These are phyloP conservation scores for Leucozona laternaria DNA, from an alignment of 2,888 invertebrate species.

Conservation along the genomic window DNA sequence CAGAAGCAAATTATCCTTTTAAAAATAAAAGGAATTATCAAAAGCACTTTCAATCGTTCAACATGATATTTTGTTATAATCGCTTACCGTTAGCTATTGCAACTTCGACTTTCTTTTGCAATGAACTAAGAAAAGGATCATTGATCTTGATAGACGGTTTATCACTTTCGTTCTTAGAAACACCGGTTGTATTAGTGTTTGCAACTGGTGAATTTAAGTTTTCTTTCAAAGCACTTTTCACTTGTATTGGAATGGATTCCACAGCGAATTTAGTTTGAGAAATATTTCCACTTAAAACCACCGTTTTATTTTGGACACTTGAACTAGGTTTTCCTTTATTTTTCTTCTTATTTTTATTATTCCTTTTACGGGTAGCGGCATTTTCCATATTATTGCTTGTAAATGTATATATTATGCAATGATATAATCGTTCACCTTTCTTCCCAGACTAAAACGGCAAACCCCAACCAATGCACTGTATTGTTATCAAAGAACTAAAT, in stretches of 20 bases:
- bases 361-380: slow-evolving; percentile 22
- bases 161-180: slow-evolving; percentile 17
- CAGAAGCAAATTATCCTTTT: too few relatives aligned
- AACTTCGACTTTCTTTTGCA: slow-evolving; percentile 66
- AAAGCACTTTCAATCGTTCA: too few relatives aligned
- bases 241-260: slow-evolving; percentile 1
- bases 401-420: slow-evolving; percentile 54
- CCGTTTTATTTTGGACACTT: slow-evolving; percentile 11
- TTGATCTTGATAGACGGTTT: slow-evolving; percentile 18
- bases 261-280: neutral
- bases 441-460: neutral
- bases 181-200: neutral
- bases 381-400: slow-evolving; percentile 44
- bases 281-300: slow-evolving; percentile 11
- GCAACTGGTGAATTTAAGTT: slow-evolving; percentile 29
- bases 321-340: slow-evolving; percentile 27
- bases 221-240: slow-evolving; percentile 41
- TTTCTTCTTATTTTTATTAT: slow-evolving; percentile 45
- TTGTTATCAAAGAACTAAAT: slow-evolving; percentile 72
- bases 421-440: neutral
- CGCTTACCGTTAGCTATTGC: slow-evolving; percentile 60
- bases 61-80: neutral
- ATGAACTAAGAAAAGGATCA: slow-evolving; percentile 54
- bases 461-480: slow-evolving; percentile 44
- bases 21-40: too few relatives aligned